These are phyloP conservation scores for Crotalus tigris DNA, from an alignment of 2,113 vertebrate genomes.

Conservation along the genomic window DNA sequence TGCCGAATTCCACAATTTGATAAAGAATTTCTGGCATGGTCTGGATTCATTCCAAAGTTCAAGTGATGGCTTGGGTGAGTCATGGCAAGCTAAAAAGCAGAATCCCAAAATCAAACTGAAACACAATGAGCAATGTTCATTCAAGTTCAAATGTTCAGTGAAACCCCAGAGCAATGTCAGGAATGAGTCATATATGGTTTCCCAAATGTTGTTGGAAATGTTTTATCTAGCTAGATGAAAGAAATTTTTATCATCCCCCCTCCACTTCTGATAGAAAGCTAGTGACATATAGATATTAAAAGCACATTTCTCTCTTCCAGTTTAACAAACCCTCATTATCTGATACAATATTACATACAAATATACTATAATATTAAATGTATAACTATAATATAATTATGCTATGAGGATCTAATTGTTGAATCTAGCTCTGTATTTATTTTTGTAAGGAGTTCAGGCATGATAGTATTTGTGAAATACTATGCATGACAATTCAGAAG, in stretches of 20 bases:
- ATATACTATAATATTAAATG: background rate
- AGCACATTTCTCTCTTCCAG: background rate
- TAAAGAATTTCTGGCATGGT: conserved; percentile 96
- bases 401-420: background rate
- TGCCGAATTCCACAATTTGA: conserved; percentile 98
- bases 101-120: background rate
- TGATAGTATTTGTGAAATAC: background rate
- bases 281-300: background rate
- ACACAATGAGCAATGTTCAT: background rate
- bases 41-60: conserved; percentile 98
- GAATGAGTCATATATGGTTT: background rate
- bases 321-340: background rate
- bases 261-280: background rate
- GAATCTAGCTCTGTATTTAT: background rate
- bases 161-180: background rate
- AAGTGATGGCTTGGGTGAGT: conserved; percentile 98
- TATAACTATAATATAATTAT: background rate
- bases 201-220: background rate
- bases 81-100: conserved; percentile 85
- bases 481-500: background rate
- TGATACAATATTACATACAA: background rate
- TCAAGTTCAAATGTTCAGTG: background rate
- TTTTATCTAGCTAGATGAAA: background rate
- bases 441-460: background rate
- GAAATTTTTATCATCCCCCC: background rate